Conservation (phyloP, 2,113 vertebrate species). For the Uria aalge region DNA sequence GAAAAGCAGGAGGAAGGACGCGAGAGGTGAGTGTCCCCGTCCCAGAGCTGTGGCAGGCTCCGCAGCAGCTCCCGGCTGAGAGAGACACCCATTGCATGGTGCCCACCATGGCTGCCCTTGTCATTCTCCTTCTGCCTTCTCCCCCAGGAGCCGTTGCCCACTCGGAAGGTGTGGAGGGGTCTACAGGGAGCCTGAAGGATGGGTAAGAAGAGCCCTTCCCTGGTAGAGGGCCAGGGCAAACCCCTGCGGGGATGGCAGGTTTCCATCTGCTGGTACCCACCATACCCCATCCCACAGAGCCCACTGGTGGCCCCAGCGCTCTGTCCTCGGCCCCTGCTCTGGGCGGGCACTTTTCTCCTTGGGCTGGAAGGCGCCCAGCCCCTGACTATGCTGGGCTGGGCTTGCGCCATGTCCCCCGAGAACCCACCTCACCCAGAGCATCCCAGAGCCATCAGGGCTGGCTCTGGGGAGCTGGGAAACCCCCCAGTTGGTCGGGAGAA, state of each 20-base stretch:
- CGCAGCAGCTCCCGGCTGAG: not conserved
- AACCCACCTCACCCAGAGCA: not conserved
- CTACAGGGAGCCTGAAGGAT: not conserved
- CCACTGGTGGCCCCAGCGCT: too few species aligned
- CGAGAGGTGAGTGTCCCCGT: not conserved
- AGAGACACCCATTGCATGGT: not conserved
- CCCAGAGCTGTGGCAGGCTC: not conserved
- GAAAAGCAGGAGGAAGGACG: not conserved
- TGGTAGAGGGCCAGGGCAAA: too few species aligned
- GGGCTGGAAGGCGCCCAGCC: too few species aligned
- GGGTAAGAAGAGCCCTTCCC: not conserved
- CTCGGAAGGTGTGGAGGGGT: not conserved
- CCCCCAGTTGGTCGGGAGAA: not conserved
- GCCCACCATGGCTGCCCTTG: not conserved
- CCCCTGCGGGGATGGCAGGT: not conserved
- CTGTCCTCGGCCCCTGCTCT: not conserved
- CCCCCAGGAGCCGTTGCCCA: not conserved
- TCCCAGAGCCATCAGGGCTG: not conserved
- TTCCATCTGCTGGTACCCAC: not conserved
- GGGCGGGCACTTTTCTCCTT: not conserved
- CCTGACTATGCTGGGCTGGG: not conserved
- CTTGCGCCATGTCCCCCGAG: not conserved
- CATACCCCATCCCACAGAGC: not conserved
- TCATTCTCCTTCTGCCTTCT: not conserved
- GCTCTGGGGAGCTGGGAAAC: not conserved